These are phyloP conservation scores for Sciurus vulgaris DNA, from an alignment of 2,797 vertebrate genomes.

Conservation along the genomic window DNA sequence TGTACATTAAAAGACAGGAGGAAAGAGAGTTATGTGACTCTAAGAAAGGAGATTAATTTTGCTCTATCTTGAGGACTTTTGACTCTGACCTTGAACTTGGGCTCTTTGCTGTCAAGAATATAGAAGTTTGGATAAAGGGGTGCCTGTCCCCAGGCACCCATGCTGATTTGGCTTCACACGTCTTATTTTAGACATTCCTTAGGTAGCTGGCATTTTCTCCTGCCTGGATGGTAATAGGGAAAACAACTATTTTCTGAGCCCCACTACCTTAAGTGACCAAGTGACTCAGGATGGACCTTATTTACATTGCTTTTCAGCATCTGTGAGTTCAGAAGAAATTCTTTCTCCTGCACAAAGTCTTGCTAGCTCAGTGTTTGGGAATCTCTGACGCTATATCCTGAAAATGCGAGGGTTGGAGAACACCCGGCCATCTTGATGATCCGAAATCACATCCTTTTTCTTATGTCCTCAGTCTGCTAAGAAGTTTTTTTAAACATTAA, in stretches of 20 bases:
- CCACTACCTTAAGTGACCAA: background rate
- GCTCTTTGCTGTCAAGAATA: background rate
- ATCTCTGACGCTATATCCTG: background rate
- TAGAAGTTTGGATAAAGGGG: background rate
- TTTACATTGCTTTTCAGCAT: background rate
- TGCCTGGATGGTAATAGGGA: background rate
- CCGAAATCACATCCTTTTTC: slow-evolving; percentile 2
- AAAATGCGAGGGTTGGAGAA: background rate
- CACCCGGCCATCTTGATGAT: background rate
- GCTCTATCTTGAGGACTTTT: slow-evolving; percentile 56
- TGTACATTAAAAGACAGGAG: slow-evolving; percentile 53
- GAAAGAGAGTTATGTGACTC: slow-evolving; percentile 74
- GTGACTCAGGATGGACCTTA: background rate
- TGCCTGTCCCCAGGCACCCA: background rate
- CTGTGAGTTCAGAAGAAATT: slow-evolving; percentile 31
- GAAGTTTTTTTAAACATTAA: slow-evolving; percentile 65
- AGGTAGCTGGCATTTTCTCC: background rate
- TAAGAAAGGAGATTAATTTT: slow-evolving; percentile 55
- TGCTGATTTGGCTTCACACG: background rate
- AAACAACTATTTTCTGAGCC: slow-evolving; percentile 19
- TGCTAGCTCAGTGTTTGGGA: background rate
- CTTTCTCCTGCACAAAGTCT: slow-evolving; percentile 32
- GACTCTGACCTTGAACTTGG: slow-evolving; percentile 62
- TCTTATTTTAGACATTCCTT: background rate
- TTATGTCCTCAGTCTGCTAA: slow-evolving; percentile 44